A percentile compares a stretch with the other conserved stretches of the same genome.
phyloP scores from a whole-genome alignment of 2,797 vertebrate species.

The Pseudocheirus occidentalis region DNA sequence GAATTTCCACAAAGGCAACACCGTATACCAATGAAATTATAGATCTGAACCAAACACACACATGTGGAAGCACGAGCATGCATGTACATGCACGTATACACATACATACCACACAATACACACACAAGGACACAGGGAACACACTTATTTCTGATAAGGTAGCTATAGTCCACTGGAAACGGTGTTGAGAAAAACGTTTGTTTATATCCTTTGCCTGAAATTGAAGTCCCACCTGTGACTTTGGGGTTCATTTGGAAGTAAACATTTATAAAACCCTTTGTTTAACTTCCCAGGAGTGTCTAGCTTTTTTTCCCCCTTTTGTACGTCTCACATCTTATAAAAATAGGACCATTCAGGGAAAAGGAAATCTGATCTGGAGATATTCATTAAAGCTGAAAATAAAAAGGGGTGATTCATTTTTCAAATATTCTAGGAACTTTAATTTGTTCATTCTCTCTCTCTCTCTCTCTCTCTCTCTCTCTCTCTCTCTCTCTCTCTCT shows the following conservation, averaged over 20 bases:
- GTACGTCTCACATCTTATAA: constrained; percentile 46
- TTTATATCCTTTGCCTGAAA: not conserved
- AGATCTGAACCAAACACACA: not conserved
- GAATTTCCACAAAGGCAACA: not conserved
- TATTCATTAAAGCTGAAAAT: constrained; percentile 82
- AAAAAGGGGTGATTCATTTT: constrained; percentile 84
- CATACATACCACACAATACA: not conserved
- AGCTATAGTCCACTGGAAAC: constrained; percentile 44
- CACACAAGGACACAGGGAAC: not conserved
- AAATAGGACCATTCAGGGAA: constrained; percentile 68
- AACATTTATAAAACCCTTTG: not conserved
- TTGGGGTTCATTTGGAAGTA: not conserved
- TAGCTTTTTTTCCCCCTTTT: constrained; percentile 40
- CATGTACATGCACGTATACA: not conserved
- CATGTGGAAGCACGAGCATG: too few species aligned
- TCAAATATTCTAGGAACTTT: constrained; percentile 82
- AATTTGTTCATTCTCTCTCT: constrained; percentile 87
- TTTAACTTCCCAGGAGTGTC: not conserved
- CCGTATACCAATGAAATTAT: not conserved
- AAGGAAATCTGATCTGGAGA: constrained; percentile 81
- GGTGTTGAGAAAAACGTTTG: constrained; percentile 5
- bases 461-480: constrained; percentile 60
- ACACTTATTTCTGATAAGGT: constrained; percentile 32
- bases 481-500: constrained; percentile 81
- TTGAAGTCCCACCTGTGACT: not conserved